Base-by-base conservation (phyloP, 2,888 invertebrate species). In the Sthenelais limicola region DNA sequence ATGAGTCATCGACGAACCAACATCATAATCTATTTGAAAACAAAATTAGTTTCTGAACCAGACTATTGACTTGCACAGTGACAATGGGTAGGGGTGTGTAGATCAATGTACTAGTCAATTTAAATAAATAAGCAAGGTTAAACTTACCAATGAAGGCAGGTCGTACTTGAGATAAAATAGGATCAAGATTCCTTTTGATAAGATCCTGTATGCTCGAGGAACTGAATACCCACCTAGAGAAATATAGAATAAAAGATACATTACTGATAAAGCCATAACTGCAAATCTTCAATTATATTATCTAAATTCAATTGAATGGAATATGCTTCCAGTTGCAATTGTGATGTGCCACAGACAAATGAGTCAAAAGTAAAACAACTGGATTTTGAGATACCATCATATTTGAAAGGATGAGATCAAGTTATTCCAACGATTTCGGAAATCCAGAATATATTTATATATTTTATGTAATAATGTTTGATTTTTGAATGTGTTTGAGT, bases 91-190 rank as follows among this genome's bases (percentile, higher is more conserved):
- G n/a, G n/a, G 18, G 18, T 43, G 43, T 43, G 9, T 9, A 43
- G 18, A 43, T 9, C 18, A 18, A 43, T 43, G 43, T 43, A 43
- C 9, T 15, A 43, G 12, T 18, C 43, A 43, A 43, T 15, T 15
- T 18, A 43, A 43, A 43, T 18, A 43, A 43, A 43, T n/a, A 52
- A 52, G n/a, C 9, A 9, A 43, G 18, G 43, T 15, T 30, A 3
- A 33, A 78, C 82, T 79, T 85, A 90, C 90, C 89, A 18, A 90
- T 81, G 82, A 90, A 89, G 32, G 87, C 83, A 7, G 90, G 90
- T 78, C 89, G 89, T 33, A 89, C 87, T 72, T 89, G 88, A 73
- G 87, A 84, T n/a, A 90, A 80, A 48, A 90, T 79, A 12, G 90
- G 89, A 74, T 90, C 90, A 72, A 90, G 80, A 56, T 87, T 83